A percentile compares a stretch with the other conserved stretches of the same genome.
These are phyloP conservation scores for Neomonachus schauinslandi DNA, from an alignment of 2,113 vertebrate species.

Conservation along the genomic window DNA sequence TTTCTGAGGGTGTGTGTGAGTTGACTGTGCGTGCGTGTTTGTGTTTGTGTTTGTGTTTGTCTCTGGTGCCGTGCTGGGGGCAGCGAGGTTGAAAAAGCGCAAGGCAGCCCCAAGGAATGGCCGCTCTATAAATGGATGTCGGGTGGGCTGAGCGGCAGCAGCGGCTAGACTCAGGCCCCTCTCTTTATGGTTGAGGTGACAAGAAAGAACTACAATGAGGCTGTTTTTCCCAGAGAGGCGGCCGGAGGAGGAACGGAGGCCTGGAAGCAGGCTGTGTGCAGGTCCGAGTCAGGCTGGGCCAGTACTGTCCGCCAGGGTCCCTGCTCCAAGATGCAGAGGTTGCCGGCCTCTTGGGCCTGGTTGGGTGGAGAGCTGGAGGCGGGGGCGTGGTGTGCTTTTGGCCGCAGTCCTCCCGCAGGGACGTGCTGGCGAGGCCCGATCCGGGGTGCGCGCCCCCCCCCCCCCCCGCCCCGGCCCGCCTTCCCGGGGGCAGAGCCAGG, in stretches of 20 bases:
- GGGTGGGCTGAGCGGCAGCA: not conserved
- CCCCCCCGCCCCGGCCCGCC: too few relatives aligned
- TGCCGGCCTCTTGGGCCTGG: not conserved
- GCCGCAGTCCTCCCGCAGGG: not conserved
- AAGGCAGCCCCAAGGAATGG: not conserved
- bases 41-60: conserved; percentile 46
- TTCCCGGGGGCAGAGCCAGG: not conserved
- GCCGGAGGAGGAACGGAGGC: not conserved
- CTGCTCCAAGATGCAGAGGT: not conserved
- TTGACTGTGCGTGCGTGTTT: not conserved
- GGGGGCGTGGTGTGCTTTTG: not conserved
- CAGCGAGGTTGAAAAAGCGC: conserved; percentile 22
- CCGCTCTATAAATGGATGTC: not conserved
- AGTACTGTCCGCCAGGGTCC: not conserved
- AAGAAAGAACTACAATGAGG: not conserved
- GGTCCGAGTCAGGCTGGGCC: not conserved
- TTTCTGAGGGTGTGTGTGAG: not conserved
- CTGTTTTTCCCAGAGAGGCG: not conserved
- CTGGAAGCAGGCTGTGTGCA: not conserved
- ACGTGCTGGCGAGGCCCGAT: not conserved
- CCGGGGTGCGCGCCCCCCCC: fast-evolving
- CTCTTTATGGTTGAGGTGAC: not conserved
- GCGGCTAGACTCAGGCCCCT: not conserved
- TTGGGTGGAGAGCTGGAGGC: not conserved
- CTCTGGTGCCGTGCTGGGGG: conserved; percentile 19